A percentile compares a stretch with the other conserved stretches of the same genome.
Evolutionary conservation across 2,113 vertebrate genomes (phyloP).

Genomic region (Xiphophorus maculatus): DNA sequence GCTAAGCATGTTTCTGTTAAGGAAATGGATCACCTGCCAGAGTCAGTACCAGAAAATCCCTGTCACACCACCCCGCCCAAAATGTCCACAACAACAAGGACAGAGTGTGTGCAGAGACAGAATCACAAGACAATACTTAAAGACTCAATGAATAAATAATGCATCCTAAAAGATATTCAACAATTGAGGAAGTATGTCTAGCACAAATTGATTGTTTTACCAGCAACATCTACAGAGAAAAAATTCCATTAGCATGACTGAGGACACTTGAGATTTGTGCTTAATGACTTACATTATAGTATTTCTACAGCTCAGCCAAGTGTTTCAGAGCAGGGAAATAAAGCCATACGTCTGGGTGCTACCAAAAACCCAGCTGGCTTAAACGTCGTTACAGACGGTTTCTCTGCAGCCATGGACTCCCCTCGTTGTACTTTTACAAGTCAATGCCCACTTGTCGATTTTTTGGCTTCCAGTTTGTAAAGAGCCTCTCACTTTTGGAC

Average conservation of each 20-base stretch:
- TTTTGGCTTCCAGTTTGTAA: constrained; percentile 32
- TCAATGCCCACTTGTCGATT: constrained; percentile 35
- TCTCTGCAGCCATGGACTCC: constrained; percentile 14
- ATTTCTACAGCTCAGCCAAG: constrained; percentile 14
- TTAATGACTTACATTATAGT: constrained; percentile 10
- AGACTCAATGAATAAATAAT: no score
- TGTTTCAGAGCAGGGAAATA: constrained; percentile 1
- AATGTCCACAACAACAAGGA: no score
- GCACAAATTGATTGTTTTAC: no score
- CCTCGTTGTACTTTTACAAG: constrained; percentile 26
- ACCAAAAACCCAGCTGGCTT: constrained; percentile 40
- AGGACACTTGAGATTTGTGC: constrained; percentile 7
- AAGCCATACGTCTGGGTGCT: constrained; percentile 11
- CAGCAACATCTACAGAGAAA: no score
- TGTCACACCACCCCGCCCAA: no score
- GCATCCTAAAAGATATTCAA: no score
- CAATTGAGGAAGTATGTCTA: no score
- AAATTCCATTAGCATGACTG: not conserved
- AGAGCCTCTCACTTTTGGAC: constrained; percentile 46
- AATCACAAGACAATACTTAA: no score
- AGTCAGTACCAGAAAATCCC: no score
- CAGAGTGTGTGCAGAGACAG: no score
- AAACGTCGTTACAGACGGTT: constrained; percentile 28
- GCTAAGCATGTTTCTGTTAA: no score
- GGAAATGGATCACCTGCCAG: no score